Base-by-base conservation (phyloP, 1,140 invertebrate species). In the Platyscapa corneri region DNA sequence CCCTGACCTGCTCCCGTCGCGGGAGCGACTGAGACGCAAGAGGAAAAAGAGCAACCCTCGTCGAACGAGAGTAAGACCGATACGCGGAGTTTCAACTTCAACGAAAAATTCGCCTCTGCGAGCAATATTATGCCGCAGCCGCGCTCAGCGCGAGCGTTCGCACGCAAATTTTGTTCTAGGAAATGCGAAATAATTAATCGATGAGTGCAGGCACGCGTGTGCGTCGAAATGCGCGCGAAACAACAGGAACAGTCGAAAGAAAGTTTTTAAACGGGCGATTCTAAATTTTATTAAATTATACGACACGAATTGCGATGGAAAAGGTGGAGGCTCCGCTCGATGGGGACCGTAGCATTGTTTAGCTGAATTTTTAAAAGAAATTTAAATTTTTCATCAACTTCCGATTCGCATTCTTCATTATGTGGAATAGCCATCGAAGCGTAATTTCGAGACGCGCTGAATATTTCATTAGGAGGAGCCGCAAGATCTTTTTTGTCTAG, bases 381-480 rank as follows among this genome's bases (percentile, higher is more conserved):
- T 49, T 37, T 84, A 77, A 46, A 84, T 87, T 67, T 83, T 86
- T 86, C 49, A 79, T 74, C 46, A 46, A 56, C 65, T 56, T 79
- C 32, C 20, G 27, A 39, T 46, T 84, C 20, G 72, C 27, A 20
- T 64, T 75, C 82, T 84, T 84, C 83, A 79, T 84, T 84, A 64
- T 80, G 60, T 37, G 74, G n/a, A 74, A 83, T 79, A 85, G 42
- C 78, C 56, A 53, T 72, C 81, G 76, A 86, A 70, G 78, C 75
- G 56, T 81, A 83, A 85, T 64, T 78, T 79, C 60, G 60, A 86
- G 81, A 39, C 37, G 37, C 86, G 79, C 81, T 91, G 90, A 91
- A 91, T 91, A 91, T 91, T 91, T 91, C 89, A 91, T 90, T 82
- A 65, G 86, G 80, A 87, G 88, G 88, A 90, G 89, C 83, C 86